phyloP scores from a whole-genome alignment of 2,113 vertebrate species.

The Poeciliopsis prolifica region DNA sequence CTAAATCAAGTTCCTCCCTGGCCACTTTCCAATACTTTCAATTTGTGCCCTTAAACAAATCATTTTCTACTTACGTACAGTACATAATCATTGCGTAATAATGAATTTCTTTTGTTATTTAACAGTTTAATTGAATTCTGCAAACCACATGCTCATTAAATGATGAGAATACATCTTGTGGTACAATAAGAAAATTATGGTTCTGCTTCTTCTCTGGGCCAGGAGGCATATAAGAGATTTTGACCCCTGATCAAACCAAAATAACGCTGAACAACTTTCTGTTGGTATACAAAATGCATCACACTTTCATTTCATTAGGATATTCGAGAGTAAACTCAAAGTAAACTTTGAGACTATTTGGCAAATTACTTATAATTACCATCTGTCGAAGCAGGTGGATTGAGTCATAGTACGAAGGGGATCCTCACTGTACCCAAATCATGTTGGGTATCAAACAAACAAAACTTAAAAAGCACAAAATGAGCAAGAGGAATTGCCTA shows the following conservation, averaged over 20 bases:
- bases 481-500: slow-evolving; percentile 19
- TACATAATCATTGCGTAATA: too few species aligned
- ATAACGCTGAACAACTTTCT: too few species aligned
- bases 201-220: background rate
- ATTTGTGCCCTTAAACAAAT: too few species aligned
- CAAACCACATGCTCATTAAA: too few species aligned
- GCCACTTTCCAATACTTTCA: too few species aligned
- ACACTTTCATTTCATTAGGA: background rate
- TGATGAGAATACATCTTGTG: too few species aligned
- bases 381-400: background rate
- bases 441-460: background rate
- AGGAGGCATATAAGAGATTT: background rate
- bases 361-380: too few species aligned
- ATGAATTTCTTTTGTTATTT: too few species aligned
- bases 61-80: too few species aligned
- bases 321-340: background rate
- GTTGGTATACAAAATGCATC: too few species aligned
- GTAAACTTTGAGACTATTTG: background rate
- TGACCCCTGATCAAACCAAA: background rate
- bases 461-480: background rate
- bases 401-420: background rate
- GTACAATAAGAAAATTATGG: background rate
- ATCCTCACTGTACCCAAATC: background rate
- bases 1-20: too few species aligned
- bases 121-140: too few species aligned